Evolutionary conservation across 2,113 vertebrate genomes (phyloP), one percentile per base, ranked within the genome.

Genomic region (Puntigrus tetrazona): DNA sequence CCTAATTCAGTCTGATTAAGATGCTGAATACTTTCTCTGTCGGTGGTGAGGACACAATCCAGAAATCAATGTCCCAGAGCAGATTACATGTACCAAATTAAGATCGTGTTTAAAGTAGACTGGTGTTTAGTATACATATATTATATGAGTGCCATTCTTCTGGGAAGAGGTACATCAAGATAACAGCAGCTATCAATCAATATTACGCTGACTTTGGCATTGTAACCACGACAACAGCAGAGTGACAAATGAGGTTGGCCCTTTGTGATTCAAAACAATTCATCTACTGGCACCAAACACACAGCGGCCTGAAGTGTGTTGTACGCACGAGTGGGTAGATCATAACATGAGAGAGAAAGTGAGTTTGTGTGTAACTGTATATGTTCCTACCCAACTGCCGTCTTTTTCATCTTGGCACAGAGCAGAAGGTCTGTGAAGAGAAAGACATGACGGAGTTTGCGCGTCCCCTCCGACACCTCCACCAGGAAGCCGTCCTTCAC

Each of bases 381-480:
- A 79, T 52, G 27, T 1, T 79, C 96, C 93, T 94, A 99, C 98
- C 97, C 97, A 3, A 94, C 97, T 0, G 96, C 90, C 0, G 97
- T 93, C 93, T 99, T 99, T 94, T 99, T 99, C 91, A 99, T 96
- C 92, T 99, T 99, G 93, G 97, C 97, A 3, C 98, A 99, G 75
- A 99, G 97, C 29, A 99, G 94, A 90, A 99, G 94, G 3, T 99
- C 98, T 0, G 98, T 99, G 93, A 99, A 99, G 90, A 99, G 96
- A 94, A 99, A 99, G 89, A 99, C 96, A 0, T 99, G 98, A 25
- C 98, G 96, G n/a, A 99, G 95, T 92, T 99, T 99, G 92, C 98
- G 94, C 0, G 97, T 96, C 79, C 96, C 95, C 91, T 99, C 98
- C 0, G 98, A 98, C 90, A 99, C 91, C 84, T 99, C 98, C 92